phyloP scores from a whole-genome alignment of 2,113 vertebrate species.

The Hoplias malabaricus region DNA sequence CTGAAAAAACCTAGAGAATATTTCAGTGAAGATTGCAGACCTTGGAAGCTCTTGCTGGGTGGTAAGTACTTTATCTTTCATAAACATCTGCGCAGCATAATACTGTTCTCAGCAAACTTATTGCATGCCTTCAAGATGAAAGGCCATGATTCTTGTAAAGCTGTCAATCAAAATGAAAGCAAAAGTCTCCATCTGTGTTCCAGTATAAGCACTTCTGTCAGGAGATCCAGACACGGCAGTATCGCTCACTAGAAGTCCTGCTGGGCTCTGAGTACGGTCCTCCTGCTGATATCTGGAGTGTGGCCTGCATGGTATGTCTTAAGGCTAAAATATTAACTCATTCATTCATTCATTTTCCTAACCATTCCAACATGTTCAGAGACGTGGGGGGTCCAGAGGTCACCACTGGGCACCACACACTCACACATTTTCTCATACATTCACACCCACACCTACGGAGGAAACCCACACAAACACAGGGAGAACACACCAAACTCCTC shows the following conservation, averaged over 20 bases:
- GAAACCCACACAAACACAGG: too few species aligned
- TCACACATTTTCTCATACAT: too few species aligned
- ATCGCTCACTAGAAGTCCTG: constrained; percentile 83
- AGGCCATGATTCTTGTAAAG: neutral
- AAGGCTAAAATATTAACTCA: neutral
- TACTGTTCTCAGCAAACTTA: neutral
- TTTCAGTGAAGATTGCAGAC: constrained; percentile 84
- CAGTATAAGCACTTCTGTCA: constrained; percentile 87
- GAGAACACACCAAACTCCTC: too few species aligned
- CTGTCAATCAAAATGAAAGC: neutral
- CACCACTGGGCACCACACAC: too few species aligned
- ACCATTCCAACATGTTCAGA: too few species aligned
- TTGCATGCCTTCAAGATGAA: neutral
- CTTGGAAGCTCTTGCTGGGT: constrained; percentile 87
- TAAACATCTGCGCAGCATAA: neutral
- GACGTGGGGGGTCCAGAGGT: too few species aligned
- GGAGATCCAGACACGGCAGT: constrained; percentile 86
- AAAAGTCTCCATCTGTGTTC: neutral
- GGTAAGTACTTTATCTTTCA: constrained; percentile 66
- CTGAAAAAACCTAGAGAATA: constrained; percentile 57
- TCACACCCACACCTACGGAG: too few species aligned
- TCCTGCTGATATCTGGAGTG: constrained; percentile 85
- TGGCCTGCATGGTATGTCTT: constrained; percentile 80
- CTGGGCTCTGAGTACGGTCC: constrained; percentile 81
- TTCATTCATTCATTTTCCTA: neutral